Evolutionary conservation across 2,888 invertebrate genomes (phyloP).

Genomic region (Lithophane ornitopus): DNA sequence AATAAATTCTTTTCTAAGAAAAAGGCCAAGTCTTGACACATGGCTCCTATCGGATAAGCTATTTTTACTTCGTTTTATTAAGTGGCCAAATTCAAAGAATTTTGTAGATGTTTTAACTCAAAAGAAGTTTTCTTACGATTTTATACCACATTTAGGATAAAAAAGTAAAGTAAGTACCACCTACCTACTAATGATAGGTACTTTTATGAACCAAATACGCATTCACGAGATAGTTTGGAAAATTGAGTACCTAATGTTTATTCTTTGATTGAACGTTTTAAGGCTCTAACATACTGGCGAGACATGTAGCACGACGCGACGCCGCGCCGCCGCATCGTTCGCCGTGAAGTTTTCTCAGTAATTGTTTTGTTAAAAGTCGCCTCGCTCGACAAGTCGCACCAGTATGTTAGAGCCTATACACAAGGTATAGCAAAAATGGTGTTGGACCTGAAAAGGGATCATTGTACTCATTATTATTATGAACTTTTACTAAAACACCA

Average conservation of each 20-base stretch:
- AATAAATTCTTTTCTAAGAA: conserved; percentile 39
- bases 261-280: not conserved
- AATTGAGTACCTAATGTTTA: not conserved
- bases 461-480: too few species aligned
- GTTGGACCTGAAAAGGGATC: not conserved
- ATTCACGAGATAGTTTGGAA: not conserved
- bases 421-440: not conserved
- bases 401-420: too few species aligned
- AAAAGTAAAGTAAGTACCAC: not conserved
- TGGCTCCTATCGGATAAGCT: conserved; percentile 1
- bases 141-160: not conserved
- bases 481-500: not conserved
- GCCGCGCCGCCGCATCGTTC: too few species aligned
- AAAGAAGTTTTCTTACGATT: not conserved
- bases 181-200: not conserved
- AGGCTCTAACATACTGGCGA: too few species aligned
- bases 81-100: conserved; percentile 15
- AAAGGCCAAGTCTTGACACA: conserved; percentile 1
- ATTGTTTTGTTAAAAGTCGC: too few species aligned
- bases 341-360: too few species aligned
- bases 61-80: conserved; percentile 34
- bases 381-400: too few species aligned
- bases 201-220: not conserved
- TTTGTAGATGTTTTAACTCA: not conserved
- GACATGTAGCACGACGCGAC: too few species aligned